These are phyloP conservation scores for Tanypteryx hageni DNA, from an alignment of 2,888 invertebrate genomes.

Conservation along the genomic window DNA sequence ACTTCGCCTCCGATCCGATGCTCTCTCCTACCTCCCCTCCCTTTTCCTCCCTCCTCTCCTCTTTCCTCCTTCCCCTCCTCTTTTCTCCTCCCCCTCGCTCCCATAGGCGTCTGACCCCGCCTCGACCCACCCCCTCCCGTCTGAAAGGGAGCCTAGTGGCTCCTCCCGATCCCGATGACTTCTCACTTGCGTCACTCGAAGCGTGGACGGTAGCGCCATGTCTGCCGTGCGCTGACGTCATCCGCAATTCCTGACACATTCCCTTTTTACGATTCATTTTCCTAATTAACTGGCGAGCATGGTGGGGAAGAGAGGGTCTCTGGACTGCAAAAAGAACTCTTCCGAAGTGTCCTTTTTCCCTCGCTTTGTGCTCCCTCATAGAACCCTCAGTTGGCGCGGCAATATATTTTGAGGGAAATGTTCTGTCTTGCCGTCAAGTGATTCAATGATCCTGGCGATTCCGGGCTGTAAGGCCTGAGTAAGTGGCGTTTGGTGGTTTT, in stretches of 20 bases:
- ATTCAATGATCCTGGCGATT: constrained; percentile 51
- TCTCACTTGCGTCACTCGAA: background rate
- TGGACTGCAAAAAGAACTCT: constrained; percentile 16
- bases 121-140: no score
- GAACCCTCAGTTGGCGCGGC: background rate
- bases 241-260: background rate
- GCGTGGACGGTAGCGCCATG: background rate
- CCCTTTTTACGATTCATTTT: background rate
- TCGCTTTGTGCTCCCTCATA: background rate
- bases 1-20: background rate
- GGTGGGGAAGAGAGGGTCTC: background rate
- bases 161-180: background rate
- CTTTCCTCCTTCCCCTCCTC: no score
- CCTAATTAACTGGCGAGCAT: constrained; percentile 7
- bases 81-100: no score
- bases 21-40: background rate
- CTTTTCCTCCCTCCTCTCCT: no score
- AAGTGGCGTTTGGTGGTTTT: constrained; percentile 55
- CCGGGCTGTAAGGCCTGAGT: constrained; percentile 45
- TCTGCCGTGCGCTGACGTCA: constrained; percentile 19
- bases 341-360: background rate
- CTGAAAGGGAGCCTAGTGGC: background rate
- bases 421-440: constrained; percentile 42
- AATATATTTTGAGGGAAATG: constrained; percentile 39
- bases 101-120: no score